Percentiles rank a stretch among this genome's conserved stretches.
These are phyloP conservation scores for Eremophila alpestris DNA, from an alignment of 2,797 vertebrate genomes.

Conservation along the genomic window DNA sequence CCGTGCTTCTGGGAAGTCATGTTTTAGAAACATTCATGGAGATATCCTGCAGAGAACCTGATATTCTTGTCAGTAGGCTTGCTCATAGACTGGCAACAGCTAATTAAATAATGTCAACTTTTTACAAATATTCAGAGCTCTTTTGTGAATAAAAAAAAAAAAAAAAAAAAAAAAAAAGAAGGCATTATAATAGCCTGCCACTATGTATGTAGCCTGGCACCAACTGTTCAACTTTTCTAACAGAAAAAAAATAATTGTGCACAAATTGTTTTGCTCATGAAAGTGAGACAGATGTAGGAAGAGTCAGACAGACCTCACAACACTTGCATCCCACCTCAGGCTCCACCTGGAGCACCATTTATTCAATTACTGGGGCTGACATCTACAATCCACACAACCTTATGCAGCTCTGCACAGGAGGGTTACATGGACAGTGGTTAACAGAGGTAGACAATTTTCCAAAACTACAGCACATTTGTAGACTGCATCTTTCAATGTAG, in stretches of 20 bases:
- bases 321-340: background rate
- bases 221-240: background rate
- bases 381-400: background rate
- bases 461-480: background rate
- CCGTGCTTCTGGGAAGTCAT: background rate
- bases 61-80: conserved; percentile 12
- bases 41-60: conserved; percentile 14
- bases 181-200: background rate
- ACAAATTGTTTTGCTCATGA: background rate
- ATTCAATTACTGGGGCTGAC: background rate
- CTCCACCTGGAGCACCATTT: background rate
- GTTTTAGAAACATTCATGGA: conserved; percentile 23
- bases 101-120: conserved; percentile 44
- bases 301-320: background rate
- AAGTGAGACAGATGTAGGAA: background rate
- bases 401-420: background rate
- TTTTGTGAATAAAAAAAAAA: background rate
- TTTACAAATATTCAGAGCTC: conserved; percentile 19
- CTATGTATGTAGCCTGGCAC: background rate
- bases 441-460: background rate
- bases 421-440: background rate
- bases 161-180: background rate
- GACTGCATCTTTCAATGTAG: background rate
- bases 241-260: background rate
- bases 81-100: background rate